Evolutionary conservation across 2,888 invertebrate genomes (phyloP).

Genomic region (Megastigmus dorsalis): DNA sequence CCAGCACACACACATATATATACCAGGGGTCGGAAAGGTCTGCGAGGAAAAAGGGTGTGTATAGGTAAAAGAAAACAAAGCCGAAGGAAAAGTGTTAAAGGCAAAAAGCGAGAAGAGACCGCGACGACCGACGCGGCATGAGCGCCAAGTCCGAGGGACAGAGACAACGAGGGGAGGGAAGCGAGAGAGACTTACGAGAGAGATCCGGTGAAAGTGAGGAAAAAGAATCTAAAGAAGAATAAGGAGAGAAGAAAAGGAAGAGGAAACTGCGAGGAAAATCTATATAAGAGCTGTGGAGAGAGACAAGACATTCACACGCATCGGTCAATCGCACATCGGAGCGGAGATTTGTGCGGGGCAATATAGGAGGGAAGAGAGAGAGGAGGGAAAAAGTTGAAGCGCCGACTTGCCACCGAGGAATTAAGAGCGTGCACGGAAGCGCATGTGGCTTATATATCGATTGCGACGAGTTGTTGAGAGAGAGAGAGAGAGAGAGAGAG

Average conservation of each 20-base stretch:
- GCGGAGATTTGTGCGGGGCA: neutral
- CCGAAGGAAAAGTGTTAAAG: neutral
- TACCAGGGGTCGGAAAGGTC: no score
- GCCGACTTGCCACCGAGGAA: slow-evolving; percentile 20
- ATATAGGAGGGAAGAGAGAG: neutral
- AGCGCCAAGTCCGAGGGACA: no score
- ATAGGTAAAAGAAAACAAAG: neutral
- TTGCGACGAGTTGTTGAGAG: neutral
- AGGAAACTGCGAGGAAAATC: slow-evolving; percentile 4
- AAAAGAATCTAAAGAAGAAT: neutral
- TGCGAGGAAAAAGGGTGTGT: no score
- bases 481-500: no score
- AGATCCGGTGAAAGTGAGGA: neutral
- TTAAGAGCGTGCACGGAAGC: slow-evolving; percentile 12
- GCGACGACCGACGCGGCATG: no score
- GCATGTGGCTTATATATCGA: slow-evolving; percentile 31
- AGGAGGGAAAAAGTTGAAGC: neutral
- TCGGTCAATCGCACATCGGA: slow-evolving; percentile 7
- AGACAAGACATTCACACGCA: neutral
- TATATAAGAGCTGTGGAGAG: neutral
- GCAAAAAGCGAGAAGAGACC: slow-evolving; percentile 3
- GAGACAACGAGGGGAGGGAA: neutral
- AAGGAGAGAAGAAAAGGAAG: neutral
- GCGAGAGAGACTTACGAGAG: neutral
- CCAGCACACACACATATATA: no score